Evolutionary conservation across 1,140 invertebrate genomes (phyloP), one percentile per base, ranked within the genome.

Genomic region (Drosophila parvula): DNA sequence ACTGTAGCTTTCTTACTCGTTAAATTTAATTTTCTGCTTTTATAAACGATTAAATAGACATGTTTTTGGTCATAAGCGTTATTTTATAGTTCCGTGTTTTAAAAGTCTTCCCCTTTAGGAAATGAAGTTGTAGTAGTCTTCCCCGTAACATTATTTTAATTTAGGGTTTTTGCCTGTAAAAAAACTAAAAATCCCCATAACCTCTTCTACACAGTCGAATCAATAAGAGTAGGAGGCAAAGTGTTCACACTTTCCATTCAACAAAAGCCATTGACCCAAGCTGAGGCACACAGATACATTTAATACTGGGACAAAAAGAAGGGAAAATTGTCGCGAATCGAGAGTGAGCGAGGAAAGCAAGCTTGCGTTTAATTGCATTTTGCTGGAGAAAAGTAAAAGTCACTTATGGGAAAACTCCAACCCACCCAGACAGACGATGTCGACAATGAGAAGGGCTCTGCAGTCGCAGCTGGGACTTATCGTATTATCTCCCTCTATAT

Each of bases 331-430:
- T 81, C 56, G 79, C 79, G 63, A 80, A 57, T 73, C 12, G 58
- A 53, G 22, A 64, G 48, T 51, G 47, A 34, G 50, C 63, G 76
- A 50, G 28, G 18, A 63, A 68, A 68, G 18, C 18, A 27, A 38
- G 70, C 76, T 73, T 58, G 56, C 65, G 62, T 84, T 84, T 80
- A 84, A 84, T 84, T 85, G 81, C 81, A 78, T 85, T 85, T 79
- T 67, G 68, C 65, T 41, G 38, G 41, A 43, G 76, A 53, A 84
- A 78, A 84, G 81, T 78, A 79, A 84, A 84, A 84, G 81, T 81
- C 71, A 68, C 53, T 74, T 61, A 79, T 68, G 50, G 51, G 56
- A 65, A 79, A 55, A 61, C 69, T 58, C 56, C 51, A 51, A 57
- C 47, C 60, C 53, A 47, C 10, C 53, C 78, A 70, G 55, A 55